phyloP scores from a whole-genome alignment of 2,797 vertebrate genomes.

The Enteromius trimaculatus region DNA sequence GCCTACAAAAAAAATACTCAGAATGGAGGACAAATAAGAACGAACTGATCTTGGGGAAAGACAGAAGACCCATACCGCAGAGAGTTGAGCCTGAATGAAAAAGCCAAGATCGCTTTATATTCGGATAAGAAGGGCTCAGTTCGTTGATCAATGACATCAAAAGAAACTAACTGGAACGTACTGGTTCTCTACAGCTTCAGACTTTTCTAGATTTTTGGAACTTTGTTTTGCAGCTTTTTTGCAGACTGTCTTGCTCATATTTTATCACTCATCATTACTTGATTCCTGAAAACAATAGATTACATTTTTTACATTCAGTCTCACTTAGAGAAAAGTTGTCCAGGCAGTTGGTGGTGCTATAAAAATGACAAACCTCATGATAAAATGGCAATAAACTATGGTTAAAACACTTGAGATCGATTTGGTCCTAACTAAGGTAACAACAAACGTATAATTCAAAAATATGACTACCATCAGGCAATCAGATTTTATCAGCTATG shows the following conservation, averaged over 20 bases:
- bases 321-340: not conserved
- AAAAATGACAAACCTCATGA: not conserved
- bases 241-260: not conserved
- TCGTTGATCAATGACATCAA: not conserved
- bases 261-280: not conserved
- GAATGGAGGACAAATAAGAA: constrained; percentile 27
- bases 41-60: not conserved
- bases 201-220: not conserved
- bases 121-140: not conserved
- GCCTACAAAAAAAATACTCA: not conserved
- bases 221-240: not conserved
- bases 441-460: not conserved
- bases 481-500: not conserved
- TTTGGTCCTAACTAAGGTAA: not conserved
- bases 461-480: not conserved
- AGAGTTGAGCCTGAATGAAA: not conserved
- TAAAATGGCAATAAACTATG: not conserved
- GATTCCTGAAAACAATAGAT: not conserved
- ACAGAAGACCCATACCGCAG: not conserved
- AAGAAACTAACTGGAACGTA: not conserved
- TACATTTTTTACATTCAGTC: not conserved
- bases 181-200: not conserved
- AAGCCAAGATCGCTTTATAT: not conserved
- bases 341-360: not conserved
- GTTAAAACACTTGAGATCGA: not conserved